Percentiles rank a stretch among this genome's conserved stretches.
Conservation (phyloP, 2,797 vertebrate genomes). For the Enteromius trimaculatus region DNA sequence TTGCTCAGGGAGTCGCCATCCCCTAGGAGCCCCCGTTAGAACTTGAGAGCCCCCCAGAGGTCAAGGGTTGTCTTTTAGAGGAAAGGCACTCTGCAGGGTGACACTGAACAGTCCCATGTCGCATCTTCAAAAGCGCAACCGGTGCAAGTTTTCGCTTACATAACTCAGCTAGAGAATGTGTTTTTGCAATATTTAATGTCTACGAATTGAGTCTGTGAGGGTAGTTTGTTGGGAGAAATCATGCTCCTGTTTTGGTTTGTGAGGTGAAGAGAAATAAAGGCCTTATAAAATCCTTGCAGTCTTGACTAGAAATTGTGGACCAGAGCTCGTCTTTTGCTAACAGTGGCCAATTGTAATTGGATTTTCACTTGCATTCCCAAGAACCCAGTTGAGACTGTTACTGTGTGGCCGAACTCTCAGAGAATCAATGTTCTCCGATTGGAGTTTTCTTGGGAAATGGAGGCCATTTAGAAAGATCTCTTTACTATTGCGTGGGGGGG, state of each 20-base stretch:
- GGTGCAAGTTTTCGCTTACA: slow-evolving; percentile 24
- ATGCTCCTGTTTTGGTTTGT: neutral
- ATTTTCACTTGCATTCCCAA: slow-evolving; percentile 64
- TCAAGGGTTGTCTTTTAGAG: slow-evolving; percentile 66
- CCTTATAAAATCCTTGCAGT: slow-evolving; percentile 2
- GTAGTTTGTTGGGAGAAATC: neutral
- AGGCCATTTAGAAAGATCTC: slow-evolving; percentile 57
- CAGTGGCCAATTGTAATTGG: slow-evolving; percentile 56
- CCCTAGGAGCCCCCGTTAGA: slow-evolving; percentile 46
- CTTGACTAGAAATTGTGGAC: slow-evolving; percentile 21
- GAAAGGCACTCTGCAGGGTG: slow-evolving; percentile 58
- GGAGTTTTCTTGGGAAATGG: slow-evolving; percentile 73
- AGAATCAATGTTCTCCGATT: neutral
- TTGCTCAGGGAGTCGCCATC: neutral
- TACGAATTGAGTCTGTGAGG: neutral
- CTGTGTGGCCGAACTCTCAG: neutral
- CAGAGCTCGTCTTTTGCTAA: slow-evolving; percentile 47
- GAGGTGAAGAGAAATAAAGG: neutral
- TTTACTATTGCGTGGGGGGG: slow-evolving; percentile 56
- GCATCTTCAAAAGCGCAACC: slow-evolving; percentile 51
- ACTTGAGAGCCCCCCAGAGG: slow-evolving; percentile 47
- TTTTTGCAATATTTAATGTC: neutral
- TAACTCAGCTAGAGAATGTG: neutral
- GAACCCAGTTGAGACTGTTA: slow-evolving; percentile 58
- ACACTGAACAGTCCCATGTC: slow-evolving; percentile 41